phyloP scores from a whole-genome alignment of 2,113 vertebrate genomes.

The Girardinichthys multiradiatus region DNA sequence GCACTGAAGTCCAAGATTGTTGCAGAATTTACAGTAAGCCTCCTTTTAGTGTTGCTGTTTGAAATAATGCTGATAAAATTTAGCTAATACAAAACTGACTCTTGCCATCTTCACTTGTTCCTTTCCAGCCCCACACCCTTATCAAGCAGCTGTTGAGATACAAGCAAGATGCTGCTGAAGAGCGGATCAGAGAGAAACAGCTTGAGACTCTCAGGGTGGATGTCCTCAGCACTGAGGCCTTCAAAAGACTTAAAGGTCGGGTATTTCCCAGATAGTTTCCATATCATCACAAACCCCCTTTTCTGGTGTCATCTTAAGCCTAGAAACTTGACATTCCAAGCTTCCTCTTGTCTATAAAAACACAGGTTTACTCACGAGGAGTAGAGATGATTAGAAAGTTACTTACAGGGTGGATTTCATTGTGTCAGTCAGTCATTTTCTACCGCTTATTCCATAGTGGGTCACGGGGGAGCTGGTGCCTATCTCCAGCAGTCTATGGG shows the following conservation, averaged over 20 bases:
- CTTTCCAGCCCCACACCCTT: slow-evolving; percentile 86
- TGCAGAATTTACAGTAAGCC: slow-evolving; percentile 94
- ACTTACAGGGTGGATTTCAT: neutral
- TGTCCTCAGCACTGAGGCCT: slow-evolving; percentile 93
- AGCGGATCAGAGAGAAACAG: slow-evolving; percentile 94
- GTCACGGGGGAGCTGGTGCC: too few relatives aligned
- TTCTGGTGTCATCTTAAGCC: neutral
- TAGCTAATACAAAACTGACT: neutral
- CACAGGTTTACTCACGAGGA: neutral
- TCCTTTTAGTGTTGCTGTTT: neutral
- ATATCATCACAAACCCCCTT: neutral
- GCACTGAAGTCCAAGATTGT: slow-evolving; percentile 97
- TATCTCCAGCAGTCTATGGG: too few relatives aligned
- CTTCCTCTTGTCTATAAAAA: neutral
- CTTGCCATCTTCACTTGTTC: neutral
- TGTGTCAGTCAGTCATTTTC: too few relatives aligned
- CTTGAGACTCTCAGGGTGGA: slow-evolving; percentile 90
- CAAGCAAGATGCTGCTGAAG: slow-evolving; percentile 87
- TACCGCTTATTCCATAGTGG: too few relatives aligned
- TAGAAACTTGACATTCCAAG: neutral
- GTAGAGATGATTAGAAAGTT: too few relatives aligned
- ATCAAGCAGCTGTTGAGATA: slow-evolving; percentile 87
- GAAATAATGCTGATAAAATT: neutral
- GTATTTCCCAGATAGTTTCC: slow-evolving; percentile 4
- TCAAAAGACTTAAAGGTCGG: slow-evolving; percentile 95